phyloP scores from a whole-genome alignment of 2,113 vertebrate genomes.

The Menidia beryllina region DNA sequence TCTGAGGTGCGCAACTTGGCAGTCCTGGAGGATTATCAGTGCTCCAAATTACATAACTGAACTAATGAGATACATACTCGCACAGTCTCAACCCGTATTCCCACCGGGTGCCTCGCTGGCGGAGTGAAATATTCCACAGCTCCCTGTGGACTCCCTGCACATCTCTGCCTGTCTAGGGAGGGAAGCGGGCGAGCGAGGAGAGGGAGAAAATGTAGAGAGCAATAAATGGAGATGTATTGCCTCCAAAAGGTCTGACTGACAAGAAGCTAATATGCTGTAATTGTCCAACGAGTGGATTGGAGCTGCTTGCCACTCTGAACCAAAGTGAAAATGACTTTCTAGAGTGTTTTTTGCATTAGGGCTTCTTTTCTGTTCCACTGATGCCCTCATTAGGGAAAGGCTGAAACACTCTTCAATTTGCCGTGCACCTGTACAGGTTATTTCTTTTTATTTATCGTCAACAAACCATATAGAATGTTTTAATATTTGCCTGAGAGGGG shows the following conservation, averaged over 20 bases:
- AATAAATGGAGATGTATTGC: slow-evolving; percentile 76
- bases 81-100: slow-evolving; percentile 79
- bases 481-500: slow-evolving; percentile 47
- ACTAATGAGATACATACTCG: slow-evolving; percentile 83
- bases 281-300: slow-evolving; percentile 70
- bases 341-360: slow-evolving; percentile 57
- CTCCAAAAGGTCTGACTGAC: slow-evolving; percentile 79
- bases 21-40: slow-evolving; percentile 83
- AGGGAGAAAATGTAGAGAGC: slow-evolving; percentile 58
- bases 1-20: slow-evolving; percentile 77
- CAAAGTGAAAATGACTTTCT: slow-evolving; percentile 66
- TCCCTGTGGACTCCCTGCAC: slow-evolving; percentile 76
- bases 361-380: slow-evolving; percentile 35
- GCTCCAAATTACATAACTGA: slow-evolving; percentile 85
- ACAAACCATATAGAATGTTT: slow-evolving; percentile 37
- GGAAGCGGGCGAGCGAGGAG: slow-evolving; percentile 44
- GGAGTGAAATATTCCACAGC: slow-evolving; percentile 77
- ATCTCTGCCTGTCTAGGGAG: slow-evolving; percentile 73
- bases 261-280: slow-evolving; percentile 76
- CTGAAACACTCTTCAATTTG: slow-evolving; percentile 34
- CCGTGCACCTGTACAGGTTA: slow-evolving; percentile 29
- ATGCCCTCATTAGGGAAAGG: slow-evolving; percentile 71
- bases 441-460: slow-evolving; percentile 58
- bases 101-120: slow-evolving; percentile 77
- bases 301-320: slow-evolving; percentile 55